A percentile compares a stretch with the other conserved stretches of the same genome.
phyloP scores from a whole-genome alignment of 1,140 invertebrate genomes.

The Ips typographus region DNA sequence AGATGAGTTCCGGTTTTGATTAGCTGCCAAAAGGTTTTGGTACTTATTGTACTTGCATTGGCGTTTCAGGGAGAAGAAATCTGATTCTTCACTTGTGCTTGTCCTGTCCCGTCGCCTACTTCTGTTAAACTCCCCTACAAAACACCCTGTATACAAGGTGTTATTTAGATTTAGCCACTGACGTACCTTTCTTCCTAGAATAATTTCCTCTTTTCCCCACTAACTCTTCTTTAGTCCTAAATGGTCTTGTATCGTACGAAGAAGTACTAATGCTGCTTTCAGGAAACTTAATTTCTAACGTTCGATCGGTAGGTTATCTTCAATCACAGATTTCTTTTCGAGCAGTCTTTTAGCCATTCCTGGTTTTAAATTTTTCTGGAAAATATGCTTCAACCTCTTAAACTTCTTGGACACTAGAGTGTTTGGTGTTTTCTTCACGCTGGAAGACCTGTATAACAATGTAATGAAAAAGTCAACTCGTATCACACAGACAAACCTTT shows the following conservation, averaged over 20 bases:
- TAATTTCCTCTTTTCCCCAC: conserved; percentile 49
- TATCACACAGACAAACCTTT: conserved; percentile 12
- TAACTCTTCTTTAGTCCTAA: conserved; percentile 57
- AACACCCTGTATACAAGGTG: background rate
- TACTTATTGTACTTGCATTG: conserved; percentile 18
- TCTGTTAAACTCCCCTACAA: conserved; percentile 43
- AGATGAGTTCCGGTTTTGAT: conserved; percentile 67
- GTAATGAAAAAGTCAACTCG: background rate
- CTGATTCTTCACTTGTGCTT: conserved; percentile 68
- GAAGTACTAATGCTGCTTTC: conserved; percentile 62
- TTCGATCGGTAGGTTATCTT: conserved; percentile 11
- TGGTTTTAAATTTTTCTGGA: conserved; percentile 41
- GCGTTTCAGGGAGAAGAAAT: conserved; percentile 58
- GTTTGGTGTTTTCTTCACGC: conserved; percentile 27
- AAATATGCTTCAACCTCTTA: conserved; percentile 48
- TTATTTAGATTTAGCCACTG: background rate
- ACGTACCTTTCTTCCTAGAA: conserved; percentile 45
- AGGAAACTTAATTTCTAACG: conserved; percentile 43
- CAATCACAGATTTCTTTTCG: conserved; percentile 8
- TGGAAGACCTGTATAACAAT: conserved; percentile 13
- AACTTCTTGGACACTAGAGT: conserved; percentile 49
- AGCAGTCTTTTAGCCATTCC: conserved; percentile 27
- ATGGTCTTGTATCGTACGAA: conserved; percentile 61
- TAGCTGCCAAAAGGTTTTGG: conserved; percentile 15
- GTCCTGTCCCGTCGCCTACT: conserved; percentile 52